Conservation (phyloP, 2,113 vertebrate species). For the Gopherus flavomarginatus region DNA sequence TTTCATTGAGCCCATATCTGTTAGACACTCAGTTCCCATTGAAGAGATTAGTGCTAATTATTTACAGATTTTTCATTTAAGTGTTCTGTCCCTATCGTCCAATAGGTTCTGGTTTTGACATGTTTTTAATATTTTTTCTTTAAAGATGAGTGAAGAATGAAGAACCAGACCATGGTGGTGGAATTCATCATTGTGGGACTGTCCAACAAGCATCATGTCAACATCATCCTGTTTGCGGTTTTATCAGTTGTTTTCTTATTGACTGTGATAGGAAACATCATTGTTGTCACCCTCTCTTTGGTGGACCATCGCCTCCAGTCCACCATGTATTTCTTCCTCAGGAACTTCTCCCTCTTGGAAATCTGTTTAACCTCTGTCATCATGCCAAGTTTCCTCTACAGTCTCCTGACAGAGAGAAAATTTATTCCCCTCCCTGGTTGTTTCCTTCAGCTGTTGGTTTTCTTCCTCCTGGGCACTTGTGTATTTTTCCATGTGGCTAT, state of each 20-base stretch:
- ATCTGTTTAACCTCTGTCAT: conserved; percentile 17
- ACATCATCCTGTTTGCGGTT: conserved; percentile 20
- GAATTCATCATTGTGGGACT: conserved; percentile 60
- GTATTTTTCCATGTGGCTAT: conserved; percentile 6
- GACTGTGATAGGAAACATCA: conserved; percentile 40
- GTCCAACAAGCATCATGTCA: background rate
- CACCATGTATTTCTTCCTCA: conserved; percentile 58
- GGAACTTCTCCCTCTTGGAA: conserved; percentile 55
- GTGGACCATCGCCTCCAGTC: conserved; percentile 32
- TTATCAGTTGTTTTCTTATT: conserved; percentile 29
- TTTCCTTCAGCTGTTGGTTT: background rate
- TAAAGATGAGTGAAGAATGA: background rate
- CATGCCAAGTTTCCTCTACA: conserved; percentile 41
- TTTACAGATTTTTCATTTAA: too few species aligned
- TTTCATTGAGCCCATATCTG: too few species aligned
- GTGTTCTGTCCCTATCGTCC: too few species aligned
- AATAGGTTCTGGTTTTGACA: too few species aligned
- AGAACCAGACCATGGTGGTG: conserved; percentile 11
- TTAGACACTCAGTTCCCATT: too few species aligned
- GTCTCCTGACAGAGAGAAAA: conserved; percentile 26
- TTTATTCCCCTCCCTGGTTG: background rate
- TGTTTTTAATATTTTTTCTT: background rate
- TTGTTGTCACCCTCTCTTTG: conserved; percentile 35
- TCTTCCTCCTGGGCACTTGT: conserved; percentile 38
- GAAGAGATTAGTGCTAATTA: too few species aligned